Base-by-base conservation (phyloP, 1,140 invertebrate genomes). In the Helicoverpa armigera region DNA sequence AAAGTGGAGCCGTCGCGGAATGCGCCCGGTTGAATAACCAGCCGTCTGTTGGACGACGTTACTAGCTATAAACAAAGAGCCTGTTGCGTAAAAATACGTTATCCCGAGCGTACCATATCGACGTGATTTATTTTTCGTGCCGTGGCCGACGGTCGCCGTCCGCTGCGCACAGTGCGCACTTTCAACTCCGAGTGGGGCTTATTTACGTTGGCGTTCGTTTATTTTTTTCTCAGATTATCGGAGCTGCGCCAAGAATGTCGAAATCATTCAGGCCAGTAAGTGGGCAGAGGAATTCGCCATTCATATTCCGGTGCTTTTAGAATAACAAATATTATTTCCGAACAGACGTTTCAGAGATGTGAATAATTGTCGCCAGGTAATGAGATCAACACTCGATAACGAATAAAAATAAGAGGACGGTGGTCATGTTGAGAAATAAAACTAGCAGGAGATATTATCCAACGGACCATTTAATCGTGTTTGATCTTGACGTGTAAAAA, bases 221-320 rank as follows among this genome's bases (percentile, higher is more conserved):
- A 90, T 93, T 94, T 93, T 91, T 94, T 93, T 92, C 89, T 87
- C 88, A 82, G 91, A 95, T 94, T 91, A 94, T 94, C 92, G 91
- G 89, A 92, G 86, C 89, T 84, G 89, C 88, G 93, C 93, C 93
- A 95, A 94, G 93, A 94, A 95, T 95, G 92, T 95, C 86, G 92
- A 94, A 93, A 94, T 92, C 93, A 94, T 94, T 94, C 92, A 94
- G 93, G 88, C 89, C 91, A 89, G 92, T 91, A 93, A 93, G 92
- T 94, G 92, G 92, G 91, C 85, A 90, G 92, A 90, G 89, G 92
- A 90, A 94, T 94, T 93, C 84, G 87, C 93, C 93, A 95, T 95
- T 95, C 92, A 95, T 95, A 93, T 92, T 76, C 78, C 78, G 87
- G 83, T 85, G 86, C 78, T 81, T 86, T 83, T 85, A 83, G 84